Conservation (phyloP, 1,140 invertebrate species). For the Anoplolepis gracilipes region DNA sequence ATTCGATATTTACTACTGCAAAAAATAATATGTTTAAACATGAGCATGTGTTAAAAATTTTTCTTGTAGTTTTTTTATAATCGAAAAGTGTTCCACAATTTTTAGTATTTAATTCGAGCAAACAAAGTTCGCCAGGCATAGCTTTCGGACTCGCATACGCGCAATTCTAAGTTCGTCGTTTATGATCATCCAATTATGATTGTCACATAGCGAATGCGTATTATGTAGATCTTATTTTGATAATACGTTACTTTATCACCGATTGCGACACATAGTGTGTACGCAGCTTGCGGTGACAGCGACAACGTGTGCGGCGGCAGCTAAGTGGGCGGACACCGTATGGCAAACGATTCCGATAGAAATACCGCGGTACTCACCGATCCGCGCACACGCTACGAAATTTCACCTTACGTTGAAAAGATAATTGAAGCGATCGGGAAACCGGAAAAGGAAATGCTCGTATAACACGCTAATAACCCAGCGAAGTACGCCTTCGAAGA, state of each 20-base stretch:
- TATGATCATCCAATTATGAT: not conserved
- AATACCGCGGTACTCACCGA: slow-evolving; percentile 28
- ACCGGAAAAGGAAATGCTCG: slow-evolving; percentile 2
- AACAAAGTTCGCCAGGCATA: not conserved
- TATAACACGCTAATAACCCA: not conserved
- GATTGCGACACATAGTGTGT: slow-evolving; percentile 2
- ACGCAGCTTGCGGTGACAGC: slow-evolving; percentile 35
- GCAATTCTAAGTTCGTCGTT: not conserved
- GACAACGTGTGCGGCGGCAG: slow-evolving; percentile 39
- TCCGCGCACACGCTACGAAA: slow-evolving; percentile 23
- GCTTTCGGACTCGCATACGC: not conserved
- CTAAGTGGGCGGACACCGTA: slow-evolving; percentile 70
- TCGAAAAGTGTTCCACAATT: not conserved
- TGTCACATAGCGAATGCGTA: not conserved
- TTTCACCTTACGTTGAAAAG: slow-evolving; percentile 56
- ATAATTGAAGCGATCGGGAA: slow-evolving; percentile 42
- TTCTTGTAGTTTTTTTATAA: slow-evolving; percentile 2
- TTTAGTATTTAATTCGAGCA: not conserved
- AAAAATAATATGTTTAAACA: not conserved
- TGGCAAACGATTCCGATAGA: slow-evolving; percentile 47
- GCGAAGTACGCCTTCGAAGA: not conserved
- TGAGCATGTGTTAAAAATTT: not conserved
- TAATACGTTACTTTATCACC: slow-evolving; percentile 2
- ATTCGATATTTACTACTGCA: not conserved
- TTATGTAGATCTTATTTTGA: slow-evolving; percentile 14